A percentile compares a stretch with the other conserved stretches of the same genome.
Evolutionary conservation across 2,888 invertebrate species (phyloP).

Genomic region (Pegoplata infirma): DNA sequence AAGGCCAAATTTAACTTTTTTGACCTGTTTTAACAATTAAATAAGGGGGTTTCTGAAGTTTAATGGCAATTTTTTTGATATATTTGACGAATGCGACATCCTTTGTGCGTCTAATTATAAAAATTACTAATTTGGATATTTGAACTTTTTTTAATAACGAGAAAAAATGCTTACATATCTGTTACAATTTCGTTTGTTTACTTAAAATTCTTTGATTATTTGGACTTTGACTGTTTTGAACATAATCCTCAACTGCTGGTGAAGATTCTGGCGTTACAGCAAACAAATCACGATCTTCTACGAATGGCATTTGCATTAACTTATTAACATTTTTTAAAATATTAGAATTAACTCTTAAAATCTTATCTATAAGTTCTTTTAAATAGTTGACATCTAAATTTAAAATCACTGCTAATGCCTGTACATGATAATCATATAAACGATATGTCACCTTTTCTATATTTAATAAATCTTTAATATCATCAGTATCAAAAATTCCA

Average conservation of each 20-base stretch:
- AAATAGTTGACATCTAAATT: conserved; percentile 67
- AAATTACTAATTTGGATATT: too few species aligned
- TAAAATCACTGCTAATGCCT: conserved; percentile 68
- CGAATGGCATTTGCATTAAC: conserved; percentile 46
- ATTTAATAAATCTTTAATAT: conserved; percentile 66
- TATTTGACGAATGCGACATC: too few species aligned
- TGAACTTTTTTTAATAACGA: too few species aligned
- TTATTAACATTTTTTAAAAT: conserved; percentile 54
- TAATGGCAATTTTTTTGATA: too few species aligned
- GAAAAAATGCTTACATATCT: too few species aligned
- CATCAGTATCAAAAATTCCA: conserved; percentile 69
- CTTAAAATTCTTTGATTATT: background rate
- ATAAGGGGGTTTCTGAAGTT: too few species aligned
- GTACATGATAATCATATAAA: conserved; percentile 68
- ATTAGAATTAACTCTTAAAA: conserved; percentile 63
- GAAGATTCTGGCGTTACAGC: background rate
- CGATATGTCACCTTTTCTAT: conserved; percentile 66
- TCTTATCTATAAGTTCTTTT: conserved; percentile 63
- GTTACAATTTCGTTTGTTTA: too few species aligned
- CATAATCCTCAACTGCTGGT: background rate
- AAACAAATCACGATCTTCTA: conserved; percentile 47
- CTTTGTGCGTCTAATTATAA: too few species aligned
- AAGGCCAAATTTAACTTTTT: too few species aligned
- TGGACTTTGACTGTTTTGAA: conserved; percentile 34
- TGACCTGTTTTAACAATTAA: too few species aligned